Evolutionary conservation across 2,797 vertebrate species (phyloP).

Genomic region (Pseudomugil gertrudae): DNA sequence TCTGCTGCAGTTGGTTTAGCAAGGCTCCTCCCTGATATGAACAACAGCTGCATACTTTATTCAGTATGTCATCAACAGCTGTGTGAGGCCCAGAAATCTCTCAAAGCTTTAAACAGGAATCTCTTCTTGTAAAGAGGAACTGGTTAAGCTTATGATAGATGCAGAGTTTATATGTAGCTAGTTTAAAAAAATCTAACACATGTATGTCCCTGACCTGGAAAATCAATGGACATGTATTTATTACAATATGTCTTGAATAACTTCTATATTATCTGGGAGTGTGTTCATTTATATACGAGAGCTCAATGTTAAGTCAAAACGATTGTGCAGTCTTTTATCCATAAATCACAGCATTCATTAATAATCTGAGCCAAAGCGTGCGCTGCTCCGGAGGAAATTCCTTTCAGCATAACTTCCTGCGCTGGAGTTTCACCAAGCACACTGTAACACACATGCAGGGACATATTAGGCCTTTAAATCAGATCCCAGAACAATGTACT

Average conservation of each 20-base stretch:
- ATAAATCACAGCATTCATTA: conserved; percentile 15
- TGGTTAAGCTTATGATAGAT: conserved; percentile 17
- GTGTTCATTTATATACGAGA: background rate
- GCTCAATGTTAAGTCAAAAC: background rate
- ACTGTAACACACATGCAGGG: background rate
- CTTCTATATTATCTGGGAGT: background rate
- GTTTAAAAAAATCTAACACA: background rate
- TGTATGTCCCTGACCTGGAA: no score
- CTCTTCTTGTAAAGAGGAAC: background rate
- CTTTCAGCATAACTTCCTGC: conserved; percentile 62
- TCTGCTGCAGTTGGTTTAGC: conserved; percentile 47
- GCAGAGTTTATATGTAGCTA: background rate
- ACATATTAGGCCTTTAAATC: conserved; percentile 16
- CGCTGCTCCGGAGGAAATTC: conserved; percentile 64
- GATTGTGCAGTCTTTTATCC: background rate
- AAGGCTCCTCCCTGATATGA: conserved; percentile 34
- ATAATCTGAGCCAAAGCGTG: conserved; percentile 39
- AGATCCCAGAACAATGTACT: conserved; percentile 21
- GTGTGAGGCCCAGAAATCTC: conserved; percentile 38
- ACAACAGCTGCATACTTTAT: conserved; percentile 58
- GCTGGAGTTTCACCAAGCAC: conserved; percentile 30
- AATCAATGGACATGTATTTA: no score
- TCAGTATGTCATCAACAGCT: conserved; percentile 66
- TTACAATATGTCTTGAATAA: background rate
- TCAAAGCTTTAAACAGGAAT: conserved; percentile 1